A percentile compares a stretch with the other conserved stretches of the same genome.
These are phyloP conservation scores for Aphyosemion australe DNA, from an alignment of 2,113 vertebrate species.

Conservation along the genomic window DNA sequence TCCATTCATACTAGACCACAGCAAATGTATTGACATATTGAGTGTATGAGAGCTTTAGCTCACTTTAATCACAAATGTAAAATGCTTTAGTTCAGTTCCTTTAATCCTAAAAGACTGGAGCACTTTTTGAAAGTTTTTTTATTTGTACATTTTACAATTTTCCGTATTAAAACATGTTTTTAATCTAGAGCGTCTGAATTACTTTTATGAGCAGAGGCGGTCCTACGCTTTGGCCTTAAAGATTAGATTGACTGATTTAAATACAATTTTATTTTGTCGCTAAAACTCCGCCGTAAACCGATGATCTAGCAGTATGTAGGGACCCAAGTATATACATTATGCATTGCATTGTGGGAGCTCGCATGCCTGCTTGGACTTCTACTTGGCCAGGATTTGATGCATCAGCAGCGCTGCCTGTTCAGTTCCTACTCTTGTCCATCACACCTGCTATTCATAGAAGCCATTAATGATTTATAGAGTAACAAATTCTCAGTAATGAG, in stretches of 20 bases:
- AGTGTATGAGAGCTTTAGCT: too few species aligned
- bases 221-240: too few species aligned
- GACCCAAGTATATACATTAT: constrained; percentile 58
- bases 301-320: constrained; percentile 35
- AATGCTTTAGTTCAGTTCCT: too few species aligned
- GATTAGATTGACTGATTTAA: constrained; percentile 10
- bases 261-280: background rate
- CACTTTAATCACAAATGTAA: too few species aligned
- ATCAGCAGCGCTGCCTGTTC: constrained; percentile 64
- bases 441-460: constrained; percentile 76
- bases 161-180: too few species aligned
- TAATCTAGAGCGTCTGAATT: too few species aligned
- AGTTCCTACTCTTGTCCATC: constrained; percentile 64
- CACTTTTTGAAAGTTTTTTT: too few species aligned
- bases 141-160: too few species aligned
- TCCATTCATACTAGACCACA: too few species aligned
- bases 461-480: constrained; percentile 84
- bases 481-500: constrained; percentile 79
- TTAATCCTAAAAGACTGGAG: too few species aligned
- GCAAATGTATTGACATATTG: too few species aligned
- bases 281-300: constrained; percentile 34
- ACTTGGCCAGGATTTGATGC: constrained; percentile 58
- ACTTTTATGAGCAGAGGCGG: too few species aligned
- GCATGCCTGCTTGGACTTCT: constrained; percentile 26
- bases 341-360: constrained; percentile 41